phyloP scores from a whole-genome alignment of 2,797 vertebrate genomes.

The Myotis findleyi region DNA sequence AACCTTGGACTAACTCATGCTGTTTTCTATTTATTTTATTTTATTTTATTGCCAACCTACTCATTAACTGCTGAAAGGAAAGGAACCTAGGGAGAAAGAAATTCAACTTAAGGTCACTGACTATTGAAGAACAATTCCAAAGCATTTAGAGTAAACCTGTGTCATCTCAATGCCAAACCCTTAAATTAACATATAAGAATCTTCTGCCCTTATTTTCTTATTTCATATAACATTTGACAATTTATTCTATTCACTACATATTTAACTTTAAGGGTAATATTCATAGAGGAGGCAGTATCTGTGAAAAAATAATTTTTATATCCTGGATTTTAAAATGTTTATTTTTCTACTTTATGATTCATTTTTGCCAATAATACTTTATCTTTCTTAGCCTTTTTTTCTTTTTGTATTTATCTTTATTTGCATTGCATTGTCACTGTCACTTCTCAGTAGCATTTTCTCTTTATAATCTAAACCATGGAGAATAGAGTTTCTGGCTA shows the following conservation, averaged over 20 bases:
- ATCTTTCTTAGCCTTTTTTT: not conserved
- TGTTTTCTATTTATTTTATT: slow-evolving; percentile 60
- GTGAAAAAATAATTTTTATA: not conserved
- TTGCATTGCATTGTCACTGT: not conserved
- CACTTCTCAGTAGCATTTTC: not conserved
- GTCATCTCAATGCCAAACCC: not conserved
- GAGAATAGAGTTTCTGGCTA: not conserved
- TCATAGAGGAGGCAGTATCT: not conserved
- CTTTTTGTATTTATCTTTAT: not conserved
- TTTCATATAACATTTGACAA: not conserved
- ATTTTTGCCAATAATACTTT: not conserved
- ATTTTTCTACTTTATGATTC: not conserved
- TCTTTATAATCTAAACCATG: not conserved
- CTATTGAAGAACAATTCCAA: not conserved
- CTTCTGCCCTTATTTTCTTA: not conserved
- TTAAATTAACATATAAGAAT: not conserved
- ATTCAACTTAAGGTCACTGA: not conserved
- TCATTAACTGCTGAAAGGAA: slow-evolving; percentile 59
- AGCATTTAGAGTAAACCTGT: not conserved
- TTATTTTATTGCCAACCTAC: not conserved
- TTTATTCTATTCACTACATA: not conserved
- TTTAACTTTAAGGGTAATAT: not conserved
- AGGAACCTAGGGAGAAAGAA: slow-evolving; percentile 27
- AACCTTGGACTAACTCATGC: slow-evolving; percentile 37
- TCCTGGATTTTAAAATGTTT: not conserved